Conservation (phyloP, 1,140 invertebrate species). For the Aradophagus sp. region DNA sequence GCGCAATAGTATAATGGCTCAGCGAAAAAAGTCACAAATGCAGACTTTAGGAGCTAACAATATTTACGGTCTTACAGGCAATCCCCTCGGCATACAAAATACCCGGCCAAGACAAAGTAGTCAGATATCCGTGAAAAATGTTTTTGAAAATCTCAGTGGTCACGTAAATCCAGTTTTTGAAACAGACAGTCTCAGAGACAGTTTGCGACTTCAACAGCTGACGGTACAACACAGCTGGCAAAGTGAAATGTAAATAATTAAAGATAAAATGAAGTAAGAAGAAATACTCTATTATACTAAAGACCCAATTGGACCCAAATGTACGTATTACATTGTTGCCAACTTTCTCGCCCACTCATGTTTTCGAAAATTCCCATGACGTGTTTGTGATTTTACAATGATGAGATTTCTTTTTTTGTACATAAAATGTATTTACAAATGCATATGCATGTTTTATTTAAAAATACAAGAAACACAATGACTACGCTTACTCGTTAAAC, state of each 20-base stretch:
- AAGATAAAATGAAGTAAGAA: no score
- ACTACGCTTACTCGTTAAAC: constrained; percentile 63
- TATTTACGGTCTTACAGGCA: constrained; percentile 81
- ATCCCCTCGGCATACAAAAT: constrained; percentile 73
- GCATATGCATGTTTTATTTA: no score
- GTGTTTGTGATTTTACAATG: no score
- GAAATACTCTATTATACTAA: no score
- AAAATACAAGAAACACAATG: constrained; percentile 44
- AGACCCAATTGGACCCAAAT: no score
- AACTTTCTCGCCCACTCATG: no score
- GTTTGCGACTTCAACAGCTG: constrained; percentile 68
- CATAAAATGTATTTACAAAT: no score
- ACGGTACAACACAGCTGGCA: constrained; percentile 62
- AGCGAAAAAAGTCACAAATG: constrained; percentile 90
- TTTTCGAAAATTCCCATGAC: no score
- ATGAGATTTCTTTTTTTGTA: no score
- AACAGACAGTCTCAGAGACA: constrained; percentile 73
- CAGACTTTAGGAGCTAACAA: constrained; percentile 93
- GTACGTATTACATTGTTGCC: no score
- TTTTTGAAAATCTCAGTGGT: constrained; percentile 74
- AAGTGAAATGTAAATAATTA: constrained; percentile 67
- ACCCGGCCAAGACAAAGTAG: constrained; percentile 72
- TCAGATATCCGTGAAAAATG: constrained; percentile 76
- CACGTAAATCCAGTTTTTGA: constrained; percentile 76
- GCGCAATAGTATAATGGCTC: constrained; percentile 89